Base-by-base conservation (phyloP, 2,888 invertebrate species). In the Caenorhabditis virilis region DNA sequence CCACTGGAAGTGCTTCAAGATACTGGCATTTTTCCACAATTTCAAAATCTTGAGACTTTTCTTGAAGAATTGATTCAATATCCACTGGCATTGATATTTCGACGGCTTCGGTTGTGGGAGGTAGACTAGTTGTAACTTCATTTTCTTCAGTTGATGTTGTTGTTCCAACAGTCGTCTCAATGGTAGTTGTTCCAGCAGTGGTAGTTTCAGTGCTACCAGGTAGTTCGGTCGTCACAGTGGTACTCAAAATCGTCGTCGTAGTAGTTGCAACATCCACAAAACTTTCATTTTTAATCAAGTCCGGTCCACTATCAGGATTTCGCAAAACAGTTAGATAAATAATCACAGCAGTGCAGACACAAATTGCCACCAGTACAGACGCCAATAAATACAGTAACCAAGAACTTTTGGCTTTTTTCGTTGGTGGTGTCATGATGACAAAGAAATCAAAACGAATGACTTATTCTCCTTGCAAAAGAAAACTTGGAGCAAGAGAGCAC, bases 21-120 rank as follows among this genome's bases (percentile, higher is more conserved):
- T 45, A n/a, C 15, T 63, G 25, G 47, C 70, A 70, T 30, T 59
- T 52, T 18, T 59, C 60, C 22, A 66, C 46, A 26, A 58, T 35
- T 66, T 70, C 58, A 26, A 70, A 55, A 38, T 30, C 13, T 46
- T 13, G 16, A 35, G 2, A 22, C 47, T 16, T 33, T 23, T 47
- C 16, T 47, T 4, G n/a, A 23, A 41, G 18, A 2, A 22, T 5
- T 15, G 4, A 5, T 20, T 6, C 5, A 7, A 15, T 15, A 18
- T 18, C 20, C 23, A 42, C 18, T 25, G 25, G 23, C 15, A 42
- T 13, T 9, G 30, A 30, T 30, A 30, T 30, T 30, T 30, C 30
- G 30, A 30, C 30, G n/a, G 61, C 51, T 30, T 46, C 26, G 2
- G 46, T 46, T 2, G 18, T 33, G 15, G 52, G 45, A 1, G 45